These are phyloP conservation scores for Sarcophaga peregrina DNA, from an alignment of 1,140 invertebrate species.

Conservation along the genomic window DNA sequence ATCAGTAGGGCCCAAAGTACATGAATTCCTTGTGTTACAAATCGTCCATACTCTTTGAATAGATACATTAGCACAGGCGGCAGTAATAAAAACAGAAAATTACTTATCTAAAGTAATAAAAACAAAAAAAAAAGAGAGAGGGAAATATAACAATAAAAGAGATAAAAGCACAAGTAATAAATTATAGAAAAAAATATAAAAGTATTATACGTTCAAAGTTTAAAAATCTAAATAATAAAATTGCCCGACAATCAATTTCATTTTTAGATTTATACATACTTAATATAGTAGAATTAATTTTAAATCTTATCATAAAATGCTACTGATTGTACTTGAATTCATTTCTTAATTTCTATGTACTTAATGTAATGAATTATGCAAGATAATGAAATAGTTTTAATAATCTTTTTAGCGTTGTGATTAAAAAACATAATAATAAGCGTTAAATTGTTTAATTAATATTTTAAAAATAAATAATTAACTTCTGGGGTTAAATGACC, in stretches of 20 bases:
- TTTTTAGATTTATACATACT: not conserved
- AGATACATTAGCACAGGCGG: slow-evolving; percentile 81
- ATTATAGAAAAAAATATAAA: slow-evolving; percentile 19
- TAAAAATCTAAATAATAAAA: not conserved
- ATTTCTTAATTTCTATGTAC: no score
- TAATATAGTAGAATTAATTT: not conserved
- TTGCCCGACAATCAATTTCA: not conserved
- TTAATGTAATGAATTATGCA: no score
- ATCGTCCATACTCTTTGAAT: slow-evolving; percentile 79
- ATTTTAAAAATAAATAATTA: no score
- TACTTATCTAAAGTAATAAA: slow-evolving; percentile 75
- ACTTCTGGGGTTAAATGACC: no score
- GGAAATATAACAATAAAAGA: not conserved
- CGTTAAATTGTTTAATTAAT: no score
- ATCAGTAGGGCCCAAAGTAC: slow-evolving; percentile 81
- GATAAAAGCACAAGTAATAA: not conserved
- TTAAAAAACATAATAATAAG: no score
- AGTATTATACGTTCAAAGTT: slow-evolving; percentile 5
- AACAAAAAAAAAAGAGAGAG: not conserved
- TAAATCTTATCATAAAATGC: slow-evolving; percentile 3
- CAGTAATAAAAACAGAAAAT: slow-evolving; percentile 80
- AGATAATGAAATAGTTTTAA: no score
- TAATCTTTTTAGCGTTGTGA: no score
- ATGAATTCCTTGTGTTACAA: slow-evolving; percentile 80
- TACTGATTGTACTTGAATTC: not conserved